Conservation (phyloP, 1,140 invertebrate genomes). For the Conopomorpha cramerella region DNA sequence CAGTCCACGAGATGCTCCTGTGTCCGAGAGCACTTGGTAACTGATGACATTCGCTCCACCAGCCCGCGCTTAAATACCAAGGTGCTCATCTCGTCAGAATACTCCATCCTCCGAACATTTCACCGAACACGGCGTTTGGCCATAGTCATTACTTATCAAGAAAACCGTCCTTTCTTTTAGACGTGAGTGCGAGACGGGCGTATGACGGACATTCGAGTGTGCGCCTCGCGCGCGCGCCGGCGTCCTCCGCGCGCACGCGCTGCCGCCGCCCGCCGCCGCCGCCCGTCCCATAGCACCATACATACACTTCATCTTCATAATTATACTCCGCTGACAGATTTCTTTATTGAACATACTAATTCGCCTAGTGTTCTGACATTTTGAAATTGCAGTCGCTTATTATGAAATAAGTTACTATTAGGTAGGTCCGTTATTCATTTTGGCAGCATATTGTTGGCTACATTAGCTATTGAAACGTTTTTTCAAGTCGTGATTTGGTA, state of each 20-base stretch:
- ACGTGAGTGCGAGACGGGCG: constrained; percentile 22
- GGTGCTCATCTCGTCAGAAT: constrained; percentile 50
- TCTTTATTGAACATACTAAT: too few relatives aligned
- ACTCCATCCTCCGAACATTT: constrained; percentile 55
- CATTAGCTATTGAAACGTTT: too few relatives aligned
- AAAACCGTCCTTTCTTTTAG: constrained; percentile 55
- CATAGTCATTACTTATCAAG: constrained; percentile 54
- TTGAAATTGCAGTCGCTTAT: too few relatives aligned
- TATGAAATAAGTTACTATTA: too few relatives aligned
- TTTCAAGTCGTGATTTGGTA: too few relatives aligned
- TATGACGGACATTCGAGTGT: constrained; percentile 29
- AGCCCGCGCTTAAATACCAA: constrained; percentile 54
- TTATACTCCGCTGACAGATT: too few relatives aligned
- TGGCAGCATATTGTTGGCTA: too few relatives aligned
- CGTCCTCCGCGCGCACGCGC: not conserved
- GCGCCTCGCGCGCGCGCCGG: not conserved
- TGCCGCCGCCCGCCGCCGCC: not conserved
- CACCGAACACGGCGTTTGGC: constrained; percentile 48
- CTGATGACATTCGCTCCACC: constrained; percentile 51
- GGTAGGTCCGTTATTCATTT: too few relatives aligned
- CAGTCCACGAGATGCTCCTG: constrained; percentile 35
- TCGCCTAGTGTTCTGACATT: too few relatives aligned
- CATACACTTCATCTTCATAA: too few relatives aligned
- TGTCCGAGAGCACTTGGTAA: constrained; percentile 40
- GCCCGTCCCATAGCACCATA: too few relatives aligned